Conservation (phyloP, 2,888 invertebrate genomes). For the Eupithecia vulgata region DNA sequence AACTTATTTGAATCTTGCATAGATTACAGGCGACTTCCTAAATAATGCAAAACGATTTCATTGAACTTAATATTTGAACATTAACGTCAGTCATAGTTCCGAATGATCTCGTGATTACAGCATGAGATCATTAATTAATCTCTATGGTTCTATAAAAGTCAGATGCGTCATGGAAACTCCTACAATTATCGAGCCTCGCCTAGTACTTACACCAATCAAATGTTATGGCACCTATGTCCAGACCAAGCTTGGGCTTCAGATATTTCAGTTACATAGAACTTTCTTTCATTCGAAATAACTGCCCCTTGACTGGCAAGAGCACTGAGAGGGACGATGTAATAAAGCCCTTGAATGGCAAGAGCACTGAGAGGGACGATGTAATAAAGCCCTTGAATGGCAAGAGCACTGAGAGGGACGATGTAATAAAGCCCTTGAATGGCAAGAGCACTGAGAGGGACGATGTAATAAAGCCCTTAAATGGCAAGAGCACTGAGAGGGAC, state of each 20-base stretch:
- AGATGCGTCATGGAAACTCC: conserved; percentile 59
- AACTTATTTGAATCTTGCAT: neutral
- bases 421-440: no score
- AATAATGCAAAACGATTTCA: conserved; percentile 7
- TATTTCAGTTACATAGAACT: neutral
- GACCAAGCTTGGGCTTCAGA: conserved; percentile 33
- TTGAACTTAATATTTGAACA: conserved; percentile 32
- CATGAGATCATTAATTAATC: conserved; percentile 49
- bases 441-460: no score
- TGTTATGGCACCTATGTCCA: conserved; percentile 66
- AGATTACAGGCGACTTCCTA: neutral
- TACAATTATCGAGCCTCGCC: conserved; percentile 72
- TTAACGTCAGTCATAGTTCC: conserved; percentile 41
- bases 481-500: no score
- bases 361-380: no score
- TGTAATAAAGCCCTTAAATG: no score
- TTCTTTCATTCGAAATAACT: neutral
- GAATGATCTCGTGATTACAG: conserved; percentile 40
- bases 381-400: no score
- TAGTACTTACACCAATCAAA: conserved; percentile 76
- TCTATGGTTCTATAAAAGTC: conserved; percentile 25
- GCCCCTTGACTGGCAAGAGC: no score
- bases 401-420: no score
- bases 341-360: no score
- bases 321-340: no score